Percentiles rank a stretch among this genome's conserved stretches.
Conservation (phyloP, 2,888 invertebrate species). For the Rhodophaea formosa region DNA sequence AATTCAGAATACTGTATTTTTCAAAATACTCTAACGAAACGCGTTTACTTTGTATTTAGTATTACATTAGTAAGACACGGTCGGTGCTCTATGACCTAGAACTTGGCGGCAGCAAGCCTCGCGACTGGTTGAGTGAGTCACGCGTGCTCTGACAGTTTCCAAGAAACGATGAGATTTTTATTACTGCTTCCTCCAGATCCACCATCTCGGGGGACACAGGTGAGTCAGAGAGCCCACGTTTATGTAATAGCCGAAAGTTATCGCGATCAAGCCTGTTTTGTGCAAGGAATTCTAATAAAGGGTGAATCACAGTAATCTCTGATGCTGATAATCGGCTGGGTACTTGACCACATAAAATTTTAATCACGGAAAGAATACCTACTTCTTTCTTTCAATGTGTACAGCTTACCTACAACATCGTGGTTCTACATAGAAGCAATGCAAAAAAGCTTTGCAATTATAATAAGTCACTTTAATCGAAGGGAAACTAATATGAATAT, state of each 20-base stretch:
- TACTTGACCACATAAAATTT: not conserved
- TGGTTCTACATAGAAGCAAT: too few species aligned
- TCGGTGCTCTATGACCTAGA: conserved; percentile 70
- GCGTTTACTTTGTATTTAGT: not conserved
- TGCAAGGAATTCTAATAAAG: not conserved
- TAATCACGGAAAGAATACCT: not conserved
- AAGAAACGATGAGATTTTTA: conserved; percentile 58
- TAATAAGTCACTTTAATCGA: not conserved
- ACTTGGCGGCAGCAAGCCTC: conserved; percentile 54
- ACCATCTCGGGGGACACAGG: conserved; percentile 28
- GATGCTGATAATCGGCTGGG: not conserved
- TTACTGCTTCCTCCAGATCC: conserved; percentile 57
- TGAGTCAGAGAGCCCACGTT: conserved; percentile 37
- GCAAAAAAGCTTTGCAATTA: not conserved
- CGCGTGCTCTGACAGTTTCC: conserved; percentile 43
- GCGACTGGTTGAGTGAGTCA: conserved; percentile 49
- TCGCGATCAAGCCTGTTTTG: conserved; percentile 5
- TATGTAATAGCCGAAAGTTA: conserved; percentile 20
- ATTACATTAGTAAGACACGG: conserved; percentile 25
- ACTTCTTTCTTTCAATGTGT: not conserved
- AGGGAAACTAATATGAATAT: not conserved
- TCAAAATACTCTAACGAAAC: not conserved
- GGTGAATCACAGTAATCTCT: not conserved
- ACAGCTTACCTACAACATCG: not conserved
- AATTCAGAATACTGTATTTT: not conserved